These are phyloP conservation scores for Oreotrochilus melanogaster DNA, from an alignment of 2,113 vertebrate genomes.

Conservation along the genomic window DNA sequence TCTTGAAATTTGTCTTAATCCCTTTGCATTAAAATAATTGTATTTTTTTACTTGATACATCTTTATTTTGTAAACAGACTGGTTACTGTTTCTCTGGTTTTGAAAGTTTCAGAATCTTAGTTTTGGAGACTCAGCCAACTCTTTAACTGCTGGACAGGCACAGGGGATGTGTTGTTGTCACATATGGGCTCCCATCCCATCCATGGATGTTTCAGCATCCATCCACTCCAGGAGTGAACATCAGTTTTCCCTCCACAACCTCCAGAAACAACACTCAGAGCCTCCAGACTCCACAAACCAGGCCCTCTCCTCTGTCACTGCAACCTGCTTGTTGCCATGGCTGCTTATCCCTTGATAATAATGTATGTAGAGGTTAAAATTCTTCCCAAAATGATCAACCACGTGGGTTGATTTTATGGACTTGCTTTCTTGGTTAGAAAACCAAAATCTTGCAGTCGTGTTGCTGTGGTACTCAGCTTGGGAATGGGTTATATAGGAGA, in stretches of 20 bases:
- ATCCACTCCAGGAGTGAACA: neutral
- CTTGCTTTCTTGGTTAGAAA: neutral
- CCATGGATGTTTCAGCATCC: neutral
- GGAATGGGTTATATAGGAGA: neutral
- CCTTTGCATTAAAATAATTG: constrained; percentile 7
- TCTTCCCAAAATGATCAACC: neutral
- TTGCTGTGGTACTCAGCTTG: neutral
- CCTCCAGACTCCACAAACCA: rapidly evolving
- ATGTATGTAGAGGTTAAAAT: neutral
- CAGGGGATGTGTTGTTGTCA: rapidly evolving
- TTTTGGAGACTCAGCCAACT: neutral
- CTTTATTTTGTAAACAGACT: neutral
- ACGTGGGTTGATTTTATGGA: neutral
- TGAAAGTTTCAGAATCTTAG: neutral
- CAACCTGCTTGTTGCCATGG: neutral
- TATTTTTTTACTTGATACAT: neutral
- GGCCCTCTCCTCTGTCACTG: neutral
- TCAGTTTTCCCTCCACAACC: neutral
- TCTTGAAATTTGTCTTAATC: neutral
- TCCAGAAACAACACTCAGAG: neutral
- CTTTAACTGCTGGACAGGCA: neutral
- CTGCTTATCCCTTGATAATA: neutral
- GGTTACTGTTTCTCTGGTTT: neutral
- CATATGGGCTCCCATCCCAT: rapidly evolving
- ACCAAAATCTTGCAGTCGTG: neutral